Base-by-base conservation (phyloP, 2,888 invertebrate genomes). In the Meandrusa payeni region DNA sequence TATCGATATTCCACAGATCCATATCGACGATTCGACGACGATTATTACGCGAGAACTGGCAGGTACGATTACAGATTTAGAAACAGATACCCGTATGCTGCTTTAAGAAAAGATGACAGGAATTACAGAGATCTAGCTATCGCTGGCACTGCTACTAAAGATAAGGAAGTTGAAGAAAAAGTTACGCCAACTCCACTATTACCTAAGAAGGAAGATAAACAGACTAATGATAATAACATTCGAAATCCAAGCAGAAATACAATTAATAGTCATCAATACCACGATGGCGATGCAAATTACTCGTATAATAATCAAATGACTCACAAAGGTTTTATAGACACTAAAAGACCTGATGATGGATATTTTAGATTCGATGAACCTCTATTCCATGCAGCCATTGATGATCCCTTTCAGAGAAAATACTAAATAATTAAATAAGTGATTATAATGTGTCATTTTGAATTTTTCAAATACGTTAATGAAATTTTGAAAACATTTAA, bases 1-100 rank as follows among this genome's bases (percentile, higher is more conserved):
- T 90, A 90, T 57, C 75, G 90, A 54, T 90, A 89, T 53, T 73
- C 78, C 0, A 69, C 63, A 0, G 88, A 86, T 47, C 85, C 88
- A 5, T 85, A 87, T 52, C 74, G 79, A 41, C 77, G 83, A 1
- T 71, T 59, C 34, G 83, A 85, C 3, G 88, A 88, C 5, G 83
- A 85, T 33, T 72, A 80, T 33, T 69, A 69, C 34, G 69, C 75
- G 12, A 70, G 86, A 32, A 70, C 63, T 26, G 81, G 85, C n/a
- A 69, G 88, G 10, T 82, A 82, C 36, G 87, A 88, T 44, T 80
- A 82, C 26, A 79, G 85, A 62, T 85, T 85, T 39, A 69, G 82
- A 47, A 76, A 62, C 32, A 76, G 79, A 43, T 81, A 87, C 47
- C 86, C 86, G 0, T 85, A 88, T 46, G 74, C 77, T 7, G 79